Percentiles rank a stretch among this genome's conserved stretches.
Conservation (phyloP, 2,797 vertebrate species). For the Neosilurus mollespiculum region DNA sequence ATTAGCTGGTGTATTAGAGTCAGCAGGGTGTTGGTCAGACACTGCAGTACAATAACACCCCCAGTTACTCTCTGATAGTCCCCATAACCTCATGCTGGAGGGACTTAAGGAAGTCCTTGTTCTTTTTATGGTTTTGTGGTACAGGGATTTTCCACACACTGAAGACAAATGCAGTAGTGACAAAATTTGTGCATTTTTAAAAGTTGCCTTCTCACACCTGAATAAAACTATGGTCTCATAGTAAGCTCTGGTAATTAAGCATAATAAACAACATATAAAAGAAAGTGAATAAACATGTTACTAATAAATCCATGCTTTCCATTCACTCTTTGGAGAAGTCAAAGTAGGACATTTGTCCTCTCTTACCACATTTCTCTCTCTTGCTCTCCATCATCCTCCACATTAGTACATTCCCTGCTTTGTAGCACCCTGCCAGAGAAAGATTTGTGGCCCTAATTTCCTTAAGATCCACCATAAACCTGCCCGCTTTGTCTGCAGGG, state of each 20-base stretch:
- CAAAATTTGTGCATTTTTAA: not conserved
- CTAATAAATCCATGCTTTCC: constrained; percentile 31
- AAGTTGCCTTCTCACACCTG: not conserved
- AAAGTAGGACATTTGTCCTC: constrained; percentile 39
- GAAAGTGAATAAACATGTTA: not conserved
- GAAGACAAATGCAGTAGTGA: not conserved
- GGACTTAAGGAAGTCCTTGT: not conserved
- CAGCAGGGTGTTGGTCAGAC: constrained; percentile 25
- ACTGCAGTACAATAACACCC: constrained; percentile 16
- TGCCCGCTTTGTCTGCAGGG: constrained; percentile 58
- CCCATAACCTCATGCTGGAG: not conserved
- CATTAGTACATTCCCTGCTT: constrained; percentile 45
- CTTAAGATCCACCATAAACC: constrained; percentile 62
- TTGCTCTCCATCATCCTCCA: constrained; percentile 39
- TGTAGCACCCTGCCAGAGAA: constrained; percentile 45
- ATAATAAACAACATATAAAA: not conserved
- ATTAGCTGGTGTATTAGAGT: constrained; percentile 15
- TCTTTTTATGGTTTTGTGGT: not conserved
- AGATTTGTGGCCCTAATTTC: constrained; percentile 63
- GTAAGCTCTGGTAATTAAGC: not conserved
- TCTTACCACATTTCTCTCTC: constrained; percentile 38
- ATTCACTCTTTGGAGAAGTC: not conserved
- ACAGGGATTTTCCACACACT: not conserved
- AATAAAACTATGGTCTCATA: not conserved
- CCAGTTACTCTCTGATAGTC: constrained; percentile 1